Percentiles rank a stretch among this genome's conserved stretches.
phyloP scores from a whole-genome alignment of 1,140 invertebrate species.

The Cotesia glomerata region DNA sequence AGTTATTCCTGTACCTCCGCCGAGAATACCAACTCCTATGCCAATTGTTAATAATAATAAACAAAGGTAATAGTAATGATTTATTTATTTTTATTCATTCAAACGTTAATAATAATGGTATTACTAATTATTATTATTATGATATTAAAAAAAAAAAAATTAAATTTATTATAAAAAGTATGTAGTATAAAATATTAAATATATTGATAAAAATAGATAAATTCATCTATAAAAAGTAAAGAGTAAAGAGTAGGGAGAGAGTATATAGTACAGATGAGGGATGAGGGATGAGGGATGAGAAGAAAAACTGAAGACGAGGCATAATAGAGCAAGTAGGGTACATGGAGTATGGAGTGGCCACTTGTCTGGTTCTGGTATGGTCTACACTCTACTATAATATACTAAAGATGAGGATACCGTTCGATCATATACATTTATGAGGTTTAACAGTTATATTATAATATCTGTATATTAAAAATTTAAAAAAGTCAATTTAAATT shows the following conservation, averaged over 20 bases:
- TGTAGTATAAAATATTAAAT: no score
- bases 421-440: slow-evolving; percentile 10
- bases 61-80: slow-evolving; percentile 44
- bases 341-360: slow-evolving; percentile 24
- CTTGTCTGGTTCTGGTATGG: slow-evolving; percentile 19
- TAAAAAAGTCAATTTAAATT: no score
- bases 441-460: neutral
- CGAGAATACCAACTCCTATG: slow-evolving; percentile 60
- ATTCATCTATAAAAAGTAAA: neutral
- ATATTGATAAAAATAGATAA: no score
- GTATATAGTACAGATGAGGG: neutral
- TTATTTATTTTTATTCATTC: no score
- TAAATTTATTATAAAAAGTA: no score
- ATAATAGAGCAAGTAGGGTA: neutral
- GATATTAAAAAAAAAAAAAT: no score
- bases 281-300: neutral
- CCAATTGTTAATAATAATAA: slow-evolving; percentile 55
- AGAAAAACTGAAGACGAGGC: slow-evolving; percentile 16
- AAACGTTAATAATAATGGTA: no score
- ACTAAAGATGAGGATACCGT: neutral
- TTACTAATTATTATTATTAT: no score
- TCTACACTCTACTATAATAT: no score
- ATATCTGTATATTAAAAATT: neutral
- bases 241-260: neutral
- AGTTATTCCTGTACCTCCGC: slow-evolving; percentile 59